Conservation (phyloP, 2,113 vertebrate genomes). For the Picathartes gymnocephalus region DNA sequence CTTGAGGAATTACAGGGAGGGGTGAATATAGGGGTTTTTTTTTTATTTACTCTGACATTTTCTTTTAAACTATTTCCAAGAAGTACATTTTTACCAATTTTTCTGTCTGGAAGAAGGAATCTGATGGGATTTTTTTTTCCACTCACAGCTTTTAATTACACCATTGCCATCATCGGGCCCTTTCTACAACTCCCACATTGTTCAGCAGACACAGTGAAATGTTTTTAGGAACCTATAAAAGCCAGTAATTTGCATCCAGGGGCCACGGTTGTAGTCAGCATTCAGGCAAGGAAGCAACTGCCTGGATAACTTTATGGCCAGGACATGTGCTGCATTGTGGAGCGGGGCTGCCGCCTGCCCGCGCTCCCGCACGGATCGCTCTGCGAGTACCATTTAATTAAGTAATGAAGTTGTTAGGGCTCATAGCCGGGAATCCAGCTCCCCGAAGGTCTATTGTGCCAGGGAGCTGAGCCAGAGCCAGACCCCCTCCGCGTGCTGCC, state of each 20-base stretch:
- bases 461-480: not conserved
- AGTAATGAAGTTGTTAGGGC: not conserved
- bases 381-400: not conserved
- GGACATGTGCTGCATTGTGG: not conserved
- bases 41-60: slow-evolving; percentile 46
- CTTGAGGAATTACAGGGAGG: not conserved
- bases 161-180: not conserved
- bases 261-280: not conserved
- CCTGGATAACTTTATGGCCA: not conserved
- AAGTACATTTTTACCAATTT: slow-evolving; percentile 11
- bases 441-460: not conserved
- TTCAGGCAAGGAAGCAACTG: not conserved
- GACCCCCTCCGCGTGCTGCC: fast-evolving
- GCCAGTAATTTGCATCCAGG: slow-evolving; percentile 26
- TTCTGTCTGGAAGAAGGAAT: slow-evolving; percentile 43
- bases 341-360: not conserved
- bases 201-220: slow-evolving; percentile 20
- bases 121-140: not conserved
- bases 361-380: not conserved
- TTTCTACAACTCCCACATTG: slow-evolving; percentile 41
- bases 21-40: not conserved
- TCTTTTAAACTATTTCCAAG: slow-evolving; percentile 30
- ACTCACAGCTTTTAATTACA: slow-evolving; percentile 44
- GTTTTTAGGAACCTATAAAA: slow-evolving; percentile 52
- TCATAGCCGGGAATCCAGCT: not conserved